phyloP scores from a whole-genome alignment of 1,140 invertebrate genomes.

The Danaus melanippus region DNA sequence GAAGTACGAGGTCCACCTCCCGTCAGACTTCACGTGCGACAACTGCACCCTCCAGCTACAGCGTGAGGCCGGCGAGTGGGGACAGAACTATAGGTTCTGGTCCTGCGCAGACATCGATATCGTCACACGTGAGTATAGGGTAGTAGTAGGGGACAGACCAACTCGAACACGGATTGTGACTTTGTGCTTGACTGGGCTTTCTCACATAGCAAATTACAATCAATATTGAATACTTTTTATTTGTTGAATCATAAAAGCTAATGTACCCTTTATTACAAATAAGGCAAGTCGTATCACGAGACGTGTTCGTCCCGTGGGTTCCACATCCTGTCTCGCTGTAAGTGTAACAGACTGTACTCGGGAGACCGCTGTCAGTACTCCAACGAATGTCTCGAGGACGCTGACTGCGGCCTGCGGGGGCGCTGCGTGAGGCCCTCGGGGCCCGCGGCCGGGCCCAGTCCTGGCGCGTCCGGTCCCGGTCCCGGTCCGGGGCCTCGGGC shows the following conservation, averaged over 20 bases:
- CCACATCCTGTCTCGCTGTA: slow-evolving; percentile 82
- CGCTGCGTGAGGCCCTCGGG: slow-evolving; percentile 86
- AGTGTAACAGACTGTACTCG: slow-evolving; percentile 86
- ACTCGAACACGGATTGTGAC: no score
- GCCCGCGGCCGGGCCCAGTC: slow-evolving; percentile 84
- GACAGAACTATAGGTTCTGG: slow-evolving; percentile 89
- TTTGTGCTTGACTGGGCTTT: no score
- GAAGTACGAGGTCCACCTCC: slow-evolving; percentile 83
- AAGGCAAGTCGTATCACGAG: slow-evolving; percentile 82
- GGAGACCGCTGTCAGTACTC: slow-evolving; percentile 87
- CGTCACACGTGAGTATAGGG: slow-evolving; percentile 66
- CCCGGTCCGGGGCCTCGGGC: slow-evolving; percentile 86
- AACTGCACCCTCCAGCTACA: slow-evolving; percentile 93
- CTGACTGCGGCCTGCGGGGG: slow-evolving; percentile 88
- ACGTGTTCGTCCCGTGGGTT: slow-evolving; percentile 87
- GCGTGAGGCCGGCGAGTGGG: slow-evolving; percentile 92
- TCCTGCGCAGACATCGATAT: slow-evolving; percentile 97
- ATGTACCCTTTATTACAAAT: slow-evolving; percentile 17
- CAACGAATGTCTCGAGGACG: slow-evolving; percentile 87
- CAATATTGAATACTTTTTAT: no score
- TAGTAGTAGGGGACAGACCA: no score
- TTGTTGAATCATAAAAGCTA: no score
- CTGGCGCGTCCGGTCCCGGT: slow-evolving; percentile 93
- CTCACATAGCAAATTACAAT: no score
- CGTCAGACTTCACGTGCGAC: slow-evolving; percentile 85